These are phyloP conservation scores for Fundulus diaphanus DNA, from an alignment of 2,797 vertebrate genomes.

Conservation along the genomic window DNA sequence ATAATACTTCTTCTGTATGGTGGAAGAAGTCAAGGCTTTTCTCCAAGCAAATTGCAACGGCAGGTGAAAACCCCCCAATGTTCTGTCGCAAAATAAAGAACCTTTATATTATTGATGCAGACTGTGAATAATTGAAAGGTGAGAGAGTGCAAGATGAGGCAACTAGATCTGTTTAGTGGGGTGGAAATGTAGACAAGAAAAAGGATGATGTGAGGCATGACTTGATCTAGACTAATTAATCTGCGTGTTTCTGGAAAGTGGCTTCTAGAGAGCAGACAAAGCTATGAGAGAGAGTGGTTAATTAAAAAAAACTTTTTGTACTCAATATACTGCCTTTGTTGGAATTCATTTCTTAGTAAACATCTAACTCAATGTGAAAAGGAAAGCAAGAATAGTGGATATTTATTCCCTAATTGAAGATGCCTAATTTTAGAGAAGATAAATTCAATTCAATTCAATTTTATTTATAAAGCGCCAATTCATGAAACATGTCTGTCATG, in stretches of 20 bases:
- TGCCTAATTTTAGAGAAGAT: background rate
- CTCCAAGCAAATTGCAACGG: conserved; percentile 44
- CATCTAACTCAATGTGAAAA: background rate
- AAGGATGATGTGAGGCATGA: conserved; percentile 17
- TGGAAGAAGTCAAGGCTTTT: conserved; percentile 37
- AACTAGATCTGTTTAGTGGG: conserved; percentile 36
- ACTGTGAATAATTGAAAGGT: conserved; percentile 58
- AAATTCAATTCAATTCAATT: too few species aligned
- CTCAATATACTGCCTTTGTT: background rate
- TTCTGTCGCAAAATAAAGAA: conserved; percentile 56
- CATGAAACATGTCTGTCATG: too few species aligned
- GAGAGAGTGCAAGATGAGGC: conserved; percentile 7
- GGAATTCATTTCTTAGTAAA: background rate
- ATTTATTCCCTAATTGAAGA: background rate
- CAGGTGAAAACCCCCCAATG: conserved; percentile 56
- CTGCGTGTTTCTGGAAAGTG: conserved; percentile 25
- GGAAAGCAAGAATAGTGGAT: background rate
- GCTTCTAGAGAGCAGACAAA: conserved; percentile 9
- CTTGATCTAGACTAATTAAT: conserved; percentile 37
- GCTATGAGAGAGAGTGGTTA: background rate
- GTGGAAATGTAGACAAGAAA: conserved; percentile 41
- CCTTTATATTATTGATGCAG: conserved; percentile 63
- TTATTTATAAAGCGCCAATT: too few species aligned
- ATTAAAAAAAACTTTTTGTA: background rate
- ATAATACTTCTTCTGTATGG: conserved; percentile 34